These are phyloP conservation scores for Trichomycterus rosablanca DNA, from an alignment of 2,113 vertebrate genomes.

Conservation along the genomic window DNA sequence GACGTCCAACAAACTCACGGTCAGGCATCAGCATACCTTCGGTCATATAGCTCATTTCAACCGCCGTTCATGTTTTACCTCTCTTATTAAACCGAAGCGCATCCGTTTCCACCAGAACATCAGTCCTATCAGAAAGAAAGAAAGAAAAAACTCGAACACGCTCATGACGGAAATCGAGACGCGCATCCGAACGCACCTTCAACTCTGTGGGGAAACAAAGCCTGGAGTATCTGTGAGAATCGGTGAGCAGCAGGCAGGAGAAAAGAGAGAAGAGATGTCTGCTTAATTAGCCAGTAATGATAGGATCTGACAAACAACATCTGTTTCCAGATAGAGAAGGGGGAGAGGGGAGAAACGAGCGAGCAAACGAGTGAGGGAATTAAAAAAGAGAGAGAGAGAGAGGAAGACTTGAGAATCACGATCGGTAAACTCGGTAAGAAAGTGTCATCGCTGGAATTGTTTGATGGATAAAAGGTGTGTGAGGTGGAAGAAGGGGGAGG, in stretches of 20 bases:
- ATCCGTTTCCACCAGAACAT: too few relatives aligned
- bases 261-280: slow-evolving; percentile 66
- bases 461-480: slow-evolving; percentile 15
- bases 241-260: slow-evolving; percentile 62
- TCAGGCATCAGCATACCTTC: too few relatives aligned
- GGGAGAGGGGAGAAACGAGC: slow-evolving; percentile 5
- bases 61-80: too few relatives aligned
- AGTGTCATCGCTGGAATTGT: slow-evolving; percentile 49
- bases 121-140: too few relatives aligned
- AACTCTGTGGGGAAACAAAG: slow-evolving; percentile 54
- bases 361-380: slow-evolving; percentile 10
- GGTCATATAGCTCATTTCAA: too few relatives aligned
- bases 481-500: slow-evolving; percentile 13
- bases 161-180: too few relatives aligned
- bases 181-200: slow-evolving; percentile 12
- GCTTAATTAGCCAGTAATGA: slow-evolving; percentile 77
- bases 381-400: slow-evolving; percentile 28
- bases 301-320: slow-evolving; percentile 81
- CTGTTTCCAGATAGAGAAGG: slow-evolving; percentile 63
- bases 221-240: slow-evolving; percentile 37
- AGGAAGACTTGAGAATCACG: slow-evolving; percentile 8
- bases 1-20: too few relatives aligned
- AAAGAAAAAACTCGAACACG: too few relatives aligned
- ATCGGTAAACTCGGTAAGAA: slow-evolving; percentile 56
- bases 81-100: too few relatives aligned